A percentile compares a stretch with the other conserved stretches of the same genome.
These are phyloP conservation scores for Paragorgia papillata DNA, from an alignment of 92 coral and sea anemone species.

Conservation along the genomic window DNA sequence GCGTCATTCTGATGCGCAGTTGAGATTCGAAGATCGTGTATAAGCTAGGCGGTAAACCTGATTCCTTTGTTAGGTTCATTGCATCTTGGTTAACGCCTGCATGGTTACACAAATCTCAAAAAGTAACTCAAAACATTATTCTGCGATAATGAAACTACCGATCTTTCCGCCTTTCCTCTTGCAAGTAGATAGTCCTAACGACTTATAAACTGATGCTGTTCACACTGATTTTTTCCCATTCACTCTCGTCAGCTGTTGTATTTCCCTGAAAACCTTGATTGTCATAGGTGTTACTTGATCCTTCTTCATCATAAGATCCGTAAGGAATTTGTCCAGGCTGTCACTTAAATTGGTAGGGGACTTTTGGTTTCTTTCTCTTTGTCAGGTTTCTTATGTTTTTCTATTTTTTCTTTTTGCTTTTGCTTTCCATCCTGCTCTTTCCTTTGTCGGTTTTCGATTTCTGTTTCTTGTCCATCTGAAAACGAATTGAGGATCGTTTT, in stretches of 20 bases:
- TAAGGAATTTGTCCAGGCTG: background rate
- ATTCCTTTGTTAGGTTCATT: too few relatives aligned
- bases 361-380: background rate
- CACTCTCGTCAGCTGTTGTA: background rate
- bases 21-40: too few relatives aligned
- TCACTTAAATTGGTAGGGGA: background rate
- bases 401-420: background rate
- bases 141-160: too few relatives aligned
- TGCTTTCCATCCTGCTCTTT: background rate
- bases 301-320: background rate
- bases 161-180: too few relatives aligned
- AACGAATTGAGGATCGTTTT: background rate
- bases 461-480: background rate
- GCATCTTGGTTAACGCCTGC: too few relatives aligned
- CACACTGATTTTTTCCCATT: conserved; percentile 27
- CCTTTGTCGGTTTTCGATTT: background rate
- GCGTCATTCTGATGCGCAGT: too few relatives aligned
- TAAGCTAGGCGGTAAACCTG: too few relatives aligned
- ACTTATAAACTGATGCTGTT: conserved; percentile 15
- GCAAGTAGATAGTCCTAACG: too few relatives aligned
- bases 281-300: background rate
- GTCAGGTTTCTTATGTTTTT: background rate
- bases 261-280: background rate
- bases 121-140: too few relatives aligned
- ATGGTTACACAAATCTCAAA: too few relatives aligned